phyloP scores from a whole-genome alignment of 2,113 vertebrate genomes.

The Tringa solitaria region DNA sequence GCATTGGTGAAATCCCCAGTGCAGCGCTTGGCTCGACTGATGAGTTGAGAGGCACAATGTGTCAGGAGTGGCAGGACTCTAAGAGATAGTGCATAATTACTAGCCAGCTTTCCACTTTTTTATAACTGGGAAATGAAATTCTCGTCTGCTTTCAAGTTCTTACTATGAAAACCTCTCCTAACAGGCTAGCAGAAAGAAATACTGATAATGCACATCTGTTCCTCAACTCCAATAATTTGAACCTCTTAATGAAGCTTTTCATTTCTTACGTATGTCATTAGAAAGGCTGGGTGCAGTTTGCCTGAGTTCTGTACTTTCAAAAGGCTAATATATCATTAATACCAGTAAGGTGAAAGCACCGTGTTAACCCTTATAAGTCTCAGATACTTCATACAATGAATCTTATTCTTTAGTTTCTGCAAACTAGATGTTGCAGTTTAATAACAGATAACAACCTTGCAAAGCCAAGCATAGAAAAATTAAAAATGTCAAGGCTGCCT shows the following conservation, averaged over 20 bases:
- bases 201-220: not conserved
- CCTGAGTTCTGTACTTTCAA: not conserved
- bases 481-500: not conserved
- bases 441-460: not conserved
- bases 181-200: not conserved
- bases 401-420: not conserved
- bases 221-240: not conserved
- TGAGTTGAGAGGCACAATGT: not conserved
- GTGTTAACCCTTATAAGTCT: not conserved
- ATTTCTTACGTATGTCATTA: not conserved
- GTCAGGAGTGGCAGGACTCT: not conserved
- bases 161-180: not conserved
- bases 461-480: not conserved
- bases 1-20: constrained; percentile 10
- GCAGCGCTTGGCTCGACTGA: not conserved
- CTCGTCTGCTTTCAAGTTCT: not conserved
- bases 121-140: not conserved
- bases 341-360: not conserved
- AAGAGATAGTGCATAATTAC: not conserved
- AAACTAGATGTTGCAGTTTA: not conserved
- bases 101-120: not conserved
- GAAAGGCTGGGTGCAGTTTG: not conserved
- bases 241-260: not conserved
- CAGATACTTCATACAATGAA: not conserved
- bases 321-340: not conserved